Percentiles rank a stretch among this genome's conserved stretches.
Conservation (phyloP, 2,888 invertebrate species). For the Thymelicus acteon region DNA sequence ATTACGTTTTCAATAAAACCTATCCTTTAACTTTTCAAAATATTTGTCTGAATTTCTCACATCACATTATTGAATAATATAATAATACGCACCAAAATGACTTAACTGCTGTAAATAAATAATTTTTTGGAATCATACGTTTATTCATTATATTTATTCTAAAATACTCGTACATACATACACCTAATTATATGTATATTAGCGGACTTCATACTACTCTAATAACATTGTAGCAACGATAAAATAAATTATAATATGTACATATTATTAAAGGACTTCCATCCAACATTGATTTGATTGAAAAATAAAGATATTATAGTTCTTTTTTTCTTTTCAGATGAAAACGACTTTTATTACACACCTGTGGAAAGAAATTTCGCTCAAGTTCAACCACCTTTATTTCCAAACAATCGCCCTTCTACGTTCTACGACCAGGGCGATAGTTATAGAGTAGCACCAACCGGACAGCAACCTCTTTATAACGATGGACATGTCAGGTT, state of each 20-base stretch:
- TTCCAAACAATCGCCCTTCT: constrained; percentile 68
- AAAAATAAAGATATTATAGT: background rate
- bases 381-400: constrained; percentile 80
- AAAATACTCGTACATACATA: too few species aligned
- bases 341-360: constrained; percentile 77
- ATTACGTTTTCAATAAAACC: constrained; percentile 14
- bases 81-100: background rate
- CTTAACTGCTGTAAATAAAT: constrained; percentile 2
- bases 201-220: too few species aligned
- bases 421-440: constrained; percentile 72
- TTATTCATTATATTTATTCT: too few species aligned
- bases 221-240: too few species aligned
- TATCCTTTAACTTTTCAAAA: constrained; percentile 9
- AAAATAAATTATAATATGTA: too few species aligned
- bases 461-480: constrained; percentile 66
- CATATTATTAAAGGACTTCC: too few species aligned
- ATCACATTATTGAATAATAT: constrained; percentile 9
- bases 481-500: constrained; percentile 71
- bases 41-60: background rate
- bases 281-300: too few species aligned
- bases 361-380: constrained; percentile 81
- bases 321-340: constrained; percentile 71
- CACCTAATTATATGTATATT: too few species aligned
- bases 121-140: too few species aligned
- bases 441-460: constrained; percentile 65